phyloP scores from a whole-genome alignment of 2,113 vertebrate genomes.

The Laticauda colubrina region DNA sequence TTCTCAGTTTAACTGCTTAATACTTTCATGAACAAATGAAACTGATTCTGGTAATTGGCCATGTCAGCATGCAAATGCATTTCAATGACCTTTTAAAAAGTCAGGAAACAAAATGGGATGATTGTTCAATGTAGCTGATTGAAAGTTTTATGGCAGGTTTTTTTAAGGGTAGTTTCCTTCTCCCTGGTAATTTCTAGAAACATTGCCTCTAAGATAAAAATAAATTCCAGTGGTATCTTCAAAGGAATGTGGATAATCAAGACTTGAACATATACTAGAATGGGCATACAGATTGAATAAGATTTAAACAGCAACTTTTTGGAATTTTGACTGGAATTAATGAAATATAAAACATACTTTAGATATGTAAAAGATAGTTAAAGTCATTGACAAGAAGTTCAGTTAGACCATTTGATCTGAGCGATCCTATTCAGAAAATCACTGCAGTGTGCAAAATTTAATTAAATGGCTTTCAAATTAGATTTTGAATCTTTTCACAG shows the following conservation, averaged over 20 bases:
- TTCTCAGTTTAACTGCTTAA: slow-evolving; percentile 8
- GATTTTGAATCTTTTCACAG: not conserved
- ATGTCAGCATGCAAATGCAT: slow-evolving; percentile 6
- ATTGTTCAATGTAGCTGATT: slow-evolving; percentile 14
- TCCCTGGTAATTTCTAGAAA: not conserved
- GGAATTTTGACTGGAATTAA: not conserved
- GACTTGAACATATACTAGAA: not conserved
- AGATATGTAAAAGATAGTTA: not conserved
- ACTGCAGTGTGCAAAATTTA: not conserved
- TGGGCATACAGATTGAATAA: not conserved
- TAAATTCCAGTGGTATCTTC: not conserved
- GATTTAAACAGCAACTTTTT: not conserved
- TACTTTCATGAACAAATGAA: slow-evolving; percentile 25
- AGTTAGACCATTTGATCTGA: not conserved
- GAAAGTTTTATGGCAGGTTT: not conserved
- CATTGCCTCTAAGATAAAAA: not conserved
- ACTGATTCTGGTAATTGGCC: not conserved
- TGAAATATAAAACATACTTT: not conserved
- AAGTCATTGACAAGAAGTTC: not conserved
- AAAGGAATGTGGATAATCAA: not conserved
- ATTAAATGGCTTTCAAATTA: not conserved
- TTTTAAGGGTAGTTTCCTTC: not conserved
- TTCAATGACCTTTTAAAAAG: slow-evolving; percentile 12
- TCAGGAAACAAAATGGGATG: not conserved
- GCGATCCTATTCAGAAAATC: not conserved